Evolutionary conservation across 2,113 vertebrate species (phyloP), one percentile per base, ranked within the genome.

Genomic region (Pelmatolapia mariae): DNA sequence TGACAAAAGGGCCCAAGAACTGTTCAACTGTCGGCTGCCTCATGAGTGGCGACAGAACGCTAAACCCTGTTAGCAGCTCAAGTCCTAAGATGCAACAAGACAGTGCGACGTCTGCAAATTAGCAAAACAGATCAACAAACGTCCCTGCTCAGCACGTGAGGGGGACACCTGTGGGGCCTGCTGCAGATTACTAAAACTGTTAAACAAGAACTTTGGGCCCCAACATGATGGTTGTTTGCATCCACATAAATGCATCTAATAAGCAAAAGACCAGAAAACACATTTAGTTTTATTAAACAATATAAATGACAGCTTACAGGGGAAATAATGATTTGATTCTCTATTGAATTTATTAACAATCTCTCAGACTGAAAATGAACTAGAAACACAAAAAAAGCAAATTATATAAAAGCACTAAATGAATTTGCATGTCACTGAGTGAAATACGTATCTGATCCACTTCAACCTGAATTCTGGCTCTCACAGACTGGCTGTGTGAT

Each of bases 1-100:
- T 94, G 93, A 93, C 90, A 91, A 94, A 91, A 88, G 83, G 83
- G 83, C 73, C 86, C 87, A 93, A 91, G 82, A 91, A 89, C 16
- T 66, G 84, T 85, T 92, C 84, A 91, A 86, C 86, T 78, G 82
- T 82, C 82, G 40, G 83, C 83, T 87, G 84, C 76, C 45, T 43
- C 56, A 85, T 31, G 76, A 89, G 79, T 53, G 89, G 86, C 86
- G 79, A 85, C 82, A 86, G 88, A 63, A 93, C 73, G 47, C 40
- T 87, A 78, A 87, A 86, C 36, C 43, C 85, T 76, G 84, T 85
- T 22, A 85, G 80, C 56, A 86, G 71, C 82, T 83, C 83, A 26
- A 61, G 10, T 50, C 54, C 54, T 9, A 84, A 68, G 43, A 82
- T 33, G 68, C 36, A 73, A 38, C 24, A 45, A 81, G 45, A 68